A percentile compares a stretch with the other conserved stretches of the same genome.
These are phyloP conservation scores for Planiliza haematocheilus DNA, from an alignment of 2,113 vertebrate species.

Conservation along the genomic window DNA sequence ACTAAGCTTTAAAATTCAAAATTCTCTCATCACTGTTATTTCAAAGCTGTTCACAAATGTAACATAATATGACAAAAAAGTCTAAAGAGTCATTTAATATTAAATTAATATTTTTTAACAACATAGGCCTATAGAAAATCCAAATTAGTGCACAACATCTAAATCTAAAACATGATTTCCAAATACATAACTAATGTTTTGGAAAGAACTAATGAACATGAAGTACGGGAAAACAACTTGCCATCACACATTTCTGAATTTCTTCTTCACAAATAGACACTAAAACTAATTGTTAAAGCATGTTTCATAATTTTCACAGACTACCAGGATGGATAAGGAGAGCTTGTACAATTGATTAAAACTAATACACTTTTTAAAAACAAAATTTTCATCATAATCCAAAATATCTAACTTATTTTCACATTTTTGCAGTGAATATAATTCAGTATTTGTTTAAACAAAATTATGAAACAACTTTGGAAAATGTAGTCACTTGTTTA, in stretches of 20 bases:
- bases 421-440: conserved; percentile 6
- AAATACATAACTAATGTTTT: not conserved
- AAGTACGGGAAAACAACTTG: not conserved
- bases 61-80: too few species aligned
- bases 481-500: not conserved
- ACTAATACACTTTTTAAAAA: not conserved
- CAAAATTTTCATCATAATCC: not conserved
- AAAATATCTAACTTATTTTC: conserved; percentile 12
- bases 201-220: not conserved
- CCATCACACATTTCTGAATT: not conserved
- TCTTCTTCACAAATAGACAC: conserved; percentile 1
- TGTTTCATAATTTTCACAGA: not conserved
- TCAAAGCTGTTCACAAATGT: not conserved
- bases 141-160: conserved; percentile 11
- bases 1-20: not conserved
- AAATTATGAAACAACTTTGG: not conserved
- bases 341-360: conserved; percentile 1
- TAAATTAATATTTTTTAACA: conserved; percentile 1
- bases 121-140: conserved; percentile 4
- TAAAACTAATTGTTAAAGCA: not conserved
- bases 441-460: conserved; percentile 2
- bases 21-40: not conserved
- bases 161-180: not conserved
- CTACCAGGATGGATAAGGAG: not conserved
- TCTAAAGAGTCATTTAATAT: conserved; percentile 6